Evolutionary conservation across 2,888 invertebrate species (phyloP).

Genomic region (Conistra vaccinii): DNA sequence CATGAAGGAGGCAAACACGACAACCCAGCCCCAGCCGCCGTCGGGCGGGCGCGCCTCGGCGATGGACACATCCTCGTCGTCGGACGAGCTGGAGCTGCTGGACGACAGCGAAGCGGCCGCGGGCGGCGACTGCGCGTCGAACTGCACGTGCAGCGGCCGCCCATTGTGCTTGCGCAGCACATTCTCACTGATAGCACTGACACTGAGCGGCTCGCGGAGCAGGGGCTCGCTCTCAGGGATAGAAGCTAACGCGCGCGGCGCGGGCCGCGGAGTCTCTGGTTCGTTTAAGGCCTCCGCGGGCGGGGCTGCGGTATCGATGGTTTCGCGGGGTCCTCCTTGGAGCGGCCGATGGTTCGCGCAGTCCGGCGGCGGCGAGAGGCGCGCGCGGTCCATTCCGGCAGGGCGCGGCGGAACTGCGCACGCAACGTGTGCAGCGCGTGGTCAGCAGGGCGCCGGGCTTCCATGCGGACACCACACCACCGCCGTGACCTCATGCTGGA

Average conservation of each 20-base stretch:
- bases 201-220: conserved; percentile 71
- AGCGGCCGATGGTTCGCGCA: conserved; percentile 83
- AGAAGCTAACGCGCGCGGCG: conserved; percentile 82
- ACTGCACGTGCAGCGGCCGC: conserved; percentile 90
- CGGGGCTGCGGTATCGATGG: conserved; percentile 75
- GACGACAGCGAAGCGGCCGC: conserved; percentile 82
- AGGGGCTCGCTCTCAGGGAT: conserved; percentile 87
- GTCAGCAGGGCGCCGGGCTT: conserved; percentile 87
- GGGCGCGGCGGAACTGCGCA: conserved; percentile 82
- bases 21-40: conserved; percentile 98
- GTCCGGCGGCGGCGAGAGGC: conserved; percentile 84
- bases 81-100: conserved; percentile 90
- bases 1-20: conserved; percentile 96
- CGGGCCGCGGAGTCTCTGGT: conserved; percentile 81
- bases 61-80: conserved; percentile 91
- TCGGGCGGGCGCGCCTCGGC: conserved; percentile 95
- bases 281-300: conserved; percentile 82
- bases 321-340: conserved; percentile 88
- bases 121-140: conserved; percentile 88
- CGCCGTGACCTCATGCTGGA: conserved; percentile 89
- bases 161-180: conserved; percentile 78
- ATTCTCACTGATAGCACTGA: conserved; percentile 61
- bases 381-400: conserved; percentile 87
- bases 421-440: conserved; percentile 85
- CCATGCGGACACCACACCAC: conserved; percentile 88